Evolutionary conservation across 2,888 invertebrate genomes (phyloP).

Genomic region (Leptopilina myrica): DNA sequence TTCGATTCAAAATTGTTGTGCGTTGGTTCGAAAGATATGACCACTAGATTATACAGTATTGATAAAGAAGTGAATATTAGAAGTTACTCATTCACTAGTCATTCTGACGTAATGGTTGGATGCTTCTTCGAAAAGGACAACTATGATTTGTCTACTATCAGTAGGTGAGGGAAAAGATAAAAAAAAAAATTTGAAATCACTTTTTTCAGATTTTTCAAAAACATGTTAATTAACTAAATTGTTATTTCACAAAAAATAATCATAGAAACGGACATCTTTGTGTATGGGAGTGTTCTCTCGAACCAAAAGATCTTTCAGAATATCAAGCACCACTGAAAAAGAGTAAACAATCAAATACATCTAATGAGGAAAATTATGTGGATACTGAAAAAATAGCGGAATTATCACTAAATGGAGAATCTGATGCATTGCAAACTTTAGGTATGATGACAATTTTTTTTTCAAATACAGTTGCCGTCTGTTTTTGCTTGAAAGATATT

Average conservation of each 20-base stretch:
- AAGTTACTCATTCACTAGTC: constrained; percentile 87
- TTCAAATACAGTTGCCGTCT: no score
- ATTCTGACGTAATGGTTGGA: constrained; percentile 89
- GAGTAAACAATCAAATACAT: constrained; percentile 64
- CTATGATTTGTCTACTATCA: constrained; percentile 89
- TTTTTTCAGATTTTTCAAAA: not conserved
- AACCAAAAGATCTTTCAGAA: constrained; percentile 83
- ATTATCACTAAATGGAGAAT: no score
- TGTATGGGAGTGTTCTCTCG: constrained; percentile 91
- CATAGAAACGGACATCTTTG: constrained; percentile 88
- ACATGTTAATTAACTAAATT: no score
- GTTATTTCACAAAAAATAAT: constrained; percentile 15
- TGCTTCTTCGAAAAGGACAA: constrained; percentile 93
- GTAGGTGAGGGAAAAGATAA: constrained; percentile 72
- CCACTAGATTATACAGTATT: constrained; percentile 89
- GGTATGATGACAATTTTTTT: no score
- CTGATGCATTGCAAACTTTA: no score
- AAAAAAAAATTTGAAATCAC: no score
- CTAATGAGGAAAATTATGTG: constrained; percentile 82
- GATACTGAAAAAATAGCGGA: constrained; percentile 77
- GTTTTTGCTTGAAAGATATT: no score
- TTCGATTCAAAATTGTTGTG: constrained; percentile 92
- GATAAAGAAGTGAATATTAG: constrained; percentile 85
- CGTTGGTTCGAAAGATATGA: constrained; percentile 94
- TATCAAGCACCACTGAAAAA: constrained; percentile 78